These are phyloP conservation scores for Globicephala melas DNA, from an alignment of 2,113 vertebrate species.

Conservation along the genomic window DNA sequence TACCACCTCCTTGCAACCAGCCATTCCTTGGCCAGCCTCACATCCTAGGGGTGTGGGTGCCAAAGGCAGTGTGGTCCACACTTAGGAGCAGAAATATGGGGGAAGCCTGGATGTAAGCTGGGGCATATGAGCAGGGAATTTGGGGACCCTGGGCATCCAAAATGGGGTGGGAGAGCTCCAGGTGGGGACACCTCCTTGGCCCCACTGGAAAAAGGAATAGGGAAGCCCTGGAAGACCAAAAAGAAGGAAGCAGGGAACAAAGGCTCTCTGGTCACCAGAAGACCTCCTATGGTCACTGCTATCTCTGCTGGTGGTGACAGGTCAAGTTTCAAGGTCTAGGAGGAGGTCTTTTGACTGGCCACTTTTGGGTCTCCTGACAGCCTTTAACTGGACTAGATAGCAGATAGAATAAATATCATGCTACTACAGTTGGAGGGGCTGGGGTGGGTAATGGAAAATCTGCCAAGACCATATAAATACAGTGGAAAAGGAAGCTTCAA, in stretches of 20 bases:
- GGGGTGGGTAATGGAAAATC: background rate
- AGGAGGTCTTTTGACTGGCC: background rate
- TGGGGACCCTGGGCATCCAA: background rate
- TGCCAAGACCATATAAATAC: background rate
- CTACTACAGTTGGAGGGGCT: too few relatives aligned
- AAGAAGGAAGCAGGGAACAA: background rate
- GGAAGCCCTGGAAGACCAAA: background rate
- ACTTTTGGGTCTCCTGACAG: background rate
- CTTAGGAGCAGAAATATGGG: background rate
- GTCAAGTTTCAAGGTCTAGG: background rate
- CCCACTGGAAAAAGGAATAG: background rate
- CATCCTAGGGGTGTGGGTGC: too few relatives aligned
- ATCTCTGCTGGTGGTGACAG: background rate
- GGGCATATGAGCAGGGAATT: background rate
- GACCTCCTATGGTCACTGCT: background rate
- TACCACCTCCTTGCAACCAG: background rate
- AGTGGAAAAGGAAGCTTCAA: background rate
- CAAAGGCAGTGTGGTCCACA: background rate
- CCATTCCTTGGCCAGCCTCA: background rate
- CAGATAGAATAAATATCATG: background rate
- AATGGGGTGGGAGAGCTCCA: too few relatives aligned
- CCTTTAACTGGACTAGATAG: background rate
- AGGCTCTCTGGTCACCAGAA: background rate
- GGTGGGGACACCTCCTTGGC: background rate
- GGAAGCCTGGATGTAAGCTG: background rate